Evolutionary conservation across 2,113 vertebrate species (phyloP).

Genomic region (Oophaga pumilio): DNA sequence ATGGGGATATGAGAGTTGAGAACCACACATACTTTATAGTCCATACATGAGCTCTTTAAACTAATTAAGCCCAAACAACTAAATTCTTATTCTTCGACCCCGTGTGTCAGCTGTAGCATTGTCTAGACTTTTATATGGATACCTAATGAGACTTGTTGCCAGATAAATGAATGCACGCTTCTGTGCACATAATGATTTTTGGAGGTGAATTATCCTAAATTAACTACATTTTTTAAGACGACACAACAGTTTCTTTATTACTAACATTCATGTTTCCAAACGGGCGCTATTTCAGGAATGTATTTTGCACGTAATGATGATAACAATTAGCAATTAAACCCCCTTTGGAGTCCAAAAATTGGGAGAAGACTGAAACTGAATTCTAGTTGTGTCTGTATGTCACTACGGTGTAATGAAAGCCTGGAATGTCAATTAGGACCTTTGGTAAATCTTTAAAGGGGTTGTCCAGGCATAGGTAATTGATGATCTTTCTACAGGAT

Average conservation of each 20-base stretch:
- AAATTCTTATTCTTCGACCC: not conserved
- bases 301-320: not conserved
- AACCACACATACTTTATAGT: too few species aligned
- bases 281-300: slow-evolving; percentile 30
- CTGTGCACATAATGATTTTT: slow-evolving; percentile 8
- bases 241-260: slow-evolving; percentile 29
- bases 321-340: slow-evolving; percentile 10
- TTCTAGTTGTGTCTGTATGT: not conserved
- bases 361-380: not conserved
- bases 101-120: not conserved
- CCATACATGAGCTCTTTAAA: too few species aligned
- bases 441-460: not conserved
- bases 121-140: not conserved
- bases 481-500: too few species aligned
- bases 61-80: not conserved
- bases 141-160: not conserved
- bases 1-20: too few species aligned
- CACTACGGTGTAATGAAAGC: not conserved
- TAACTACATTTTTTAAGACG: slow-evolving; percentile 11
- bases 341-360: not conserved
- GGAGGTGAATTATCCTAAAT: not conserved
- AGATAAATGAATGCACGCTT: not conserved
- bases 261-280: not conserved
- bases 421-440: not conserved
- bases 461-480: too few species aligned